phyloP scores from a whole-genome alignment of 2,888 invertebrate species.

The Tigriopus californicus region DNA sequence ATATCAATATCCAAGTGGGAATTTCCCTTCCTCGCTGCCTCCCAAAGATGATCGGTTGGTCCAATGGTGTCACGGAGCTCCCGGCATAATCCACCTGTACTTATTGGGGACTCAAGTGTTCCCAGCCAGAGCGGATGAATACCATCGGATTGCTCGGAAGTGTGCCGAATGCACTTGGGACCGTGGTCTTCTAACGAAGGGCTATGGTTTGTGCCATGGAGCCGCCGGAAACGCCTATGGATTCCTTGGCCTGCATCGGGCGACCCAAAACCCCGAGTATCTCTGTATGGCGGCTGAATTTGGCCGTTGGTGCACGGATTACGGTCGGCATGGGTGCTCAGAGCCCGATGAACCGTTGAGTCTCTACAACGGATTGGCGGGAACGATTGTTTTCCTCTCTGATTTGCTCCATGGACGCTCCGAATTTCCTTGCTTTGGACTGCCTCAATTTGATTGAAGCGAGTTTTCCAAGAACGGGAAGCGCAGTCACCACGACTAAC shows the following conservation, averaged over 20 bases:
- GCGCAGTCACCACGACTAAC: too few species aligned
- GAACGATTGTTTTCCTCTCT: conserved; percentile 55
- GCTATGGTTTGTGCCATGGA: conserved; percentile 74
- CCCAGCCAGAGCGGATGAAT: neutral
- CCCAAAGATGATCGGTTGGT: conserved; percentile 51
- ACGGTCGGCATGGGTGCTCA: conserved; percentile 45
- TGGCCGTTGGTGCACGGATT: conserved; percentile 48
- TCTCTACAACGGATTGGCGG: conserved; percentile 68
- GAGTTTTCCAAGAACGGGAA: too few species aligned
- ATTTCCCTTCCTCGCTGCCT: conserved; percentile 22
- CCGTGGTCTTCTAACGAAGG: conserved; percentile 57
- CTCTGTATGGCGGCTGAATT: conserved; percentile 42
- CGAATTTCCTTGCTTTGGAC: too few species aligned
- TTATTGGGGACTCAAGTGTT: conserved; percentile 22
- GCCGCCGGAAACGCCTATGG: conserved; percentile 69
- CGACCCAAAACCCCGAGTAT: conserved; percentile 35
- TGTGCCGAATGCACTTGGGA: conserved; percentile 55
- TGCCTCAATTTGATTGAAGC: too few species aligned
- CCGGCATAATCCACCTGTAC: conserved; percentile 55
- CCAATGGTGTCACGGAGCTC: conserved; percentile 90
- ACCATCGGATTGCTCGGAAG: conserved; percentile 3
- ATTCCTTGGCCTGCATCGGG: conserved; percentile 54
- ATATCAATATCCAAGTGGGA: conserved; percentile 28
- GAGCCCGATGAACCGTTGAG: conserved; percentile 63
- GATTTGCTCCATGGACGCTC: neutral